These are phyloP conservation scores for Lobophora halterata DNA, from an alignment of 2,888 invertebrate genomes.

Conservation along the genomic window DNA sequence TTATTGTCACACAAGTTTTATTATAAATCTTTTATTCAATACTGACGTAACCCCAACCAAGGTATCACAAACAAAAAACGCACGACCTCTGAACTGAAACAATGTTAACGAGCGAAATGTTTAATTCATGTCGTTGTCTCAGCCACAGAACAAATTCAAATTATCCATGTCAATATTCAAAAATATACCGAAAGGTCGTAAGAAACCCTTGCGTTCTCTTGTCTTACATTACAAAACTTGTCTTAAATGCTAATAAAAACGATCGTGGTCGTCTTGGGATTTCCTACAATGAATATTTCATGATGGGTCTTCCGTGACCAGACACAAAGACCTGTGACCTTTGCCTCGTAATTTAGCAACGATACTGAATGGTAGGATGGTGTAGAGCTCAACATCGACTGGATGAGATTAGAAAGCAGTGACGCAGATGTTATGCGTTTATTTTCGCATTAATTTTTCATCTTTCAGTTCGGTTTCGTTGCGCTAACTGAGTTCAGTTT, in stretches of 20 bases:
- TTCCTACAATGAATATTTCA: slow-evolving; percentile 65
- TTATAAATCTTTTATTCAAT: slow-evolving; percentile 24
- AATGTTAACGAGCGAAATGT: slow-evolving; percentile 25
- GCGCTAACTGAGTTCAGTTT: slow-evolving; percentile 46
- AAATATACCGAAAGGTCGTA: slow-evolving; percentile 46
- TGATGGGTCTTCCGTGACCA: slow-evolving; percentile 54
- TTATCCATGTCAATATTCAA: slow-evolving; percentile 45
- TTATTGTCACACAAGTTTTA: slow-evolving; percentile 18
- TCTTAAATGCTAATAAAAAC: slow-evolving; percentile 70
- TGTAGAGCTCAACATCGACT: slow-evolving; percentile 38
- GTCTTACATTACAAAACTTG: slow-evolving; percentile 61
- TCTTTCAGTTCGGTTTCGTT: slow-evolving; percentile 47
- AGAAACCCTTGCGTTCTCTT: slow-evolving; percentile 41
- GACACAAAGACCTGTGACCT: slow-evolving; percentile 35
- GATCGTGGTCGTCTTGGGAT: slow-evolving; percentile 47
- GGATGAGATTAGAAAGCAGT: slow-evolving; percentile 42
- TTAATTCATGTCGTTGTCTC: slow-evolving; percentile 31
- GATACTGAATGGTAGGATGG: slow-evolving; percentile 18
- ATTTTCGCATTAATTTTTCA: slow-evolving; percentile 67
- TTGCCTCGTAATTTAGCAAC: slow-evolving; percentile 26
- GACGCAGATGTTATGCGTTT: slow-evolving; percentile 63
- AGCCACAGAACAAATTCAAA: slow-evolving; percentile 39
- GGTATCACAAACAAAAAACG: slow-evolving; percentile 17
- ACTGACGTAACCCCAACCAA: slow-evolving; percentile 12
- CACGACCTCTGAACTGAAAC: slow-evolving; percentile 18